Percentiles rank a stretch among this genome's conserved stretches.
Conservation (phyloP, 2,113 vertebrate genomes). For the Pogonocichla stellata region DNA sequence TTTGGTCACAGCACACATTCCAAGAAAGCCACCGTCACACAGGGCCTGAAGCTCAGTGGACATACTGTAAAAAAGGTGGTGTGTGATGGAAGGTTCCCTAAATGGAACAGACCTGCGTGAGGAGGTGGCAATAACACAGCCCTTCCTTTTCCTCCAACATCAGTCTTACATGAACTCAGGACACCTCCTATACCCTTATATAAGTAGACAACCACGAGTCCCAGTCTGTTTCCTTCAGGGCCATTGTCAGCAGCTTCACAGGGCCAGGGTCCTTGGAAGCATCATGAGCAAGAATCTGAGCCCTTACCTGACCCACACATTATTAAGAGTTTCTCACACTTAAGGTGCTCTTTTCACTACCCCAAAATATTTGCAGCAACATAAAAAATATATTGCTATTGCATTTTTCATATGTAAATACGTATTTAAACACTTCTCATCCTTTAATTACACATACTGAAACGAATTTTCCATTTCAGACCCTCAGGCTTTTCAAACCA, state of each 20-base stretch:
- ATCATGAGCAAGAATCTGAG: background rate
- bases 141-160: background rate
- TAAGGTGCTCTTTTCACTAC: background rate
- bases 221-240: background rate
- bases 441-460: background rate
- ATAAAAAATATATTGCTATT: background rate
- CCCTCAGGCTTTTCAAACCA: background rate
- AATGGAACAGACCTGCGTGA: accelerated
- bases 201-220: background rate
- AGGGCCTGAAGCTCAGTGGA: background rate
- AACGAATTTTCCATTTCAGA: background rate
- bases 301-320: background rate
- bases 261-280: background rate
- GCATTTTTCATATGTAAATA: background rate
- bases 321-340: background rate
- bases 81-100: background rate
- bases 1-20: background rate
- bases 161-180: background rate
- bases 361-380: background rate
- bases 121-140: background rate
- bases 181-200: background rate
- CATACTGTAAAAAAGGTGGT: background rate
- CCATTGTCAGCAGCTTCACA: background rate
- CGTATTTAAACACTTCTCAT: background rate
- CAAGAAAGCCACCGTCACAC: background rate